Evolutionary conservation across 2,797 vertebrate genomes (phyloP), one percentile per base, ranked within the genome.

Genomic region (Cetoscarus ocellatus): DNA sequence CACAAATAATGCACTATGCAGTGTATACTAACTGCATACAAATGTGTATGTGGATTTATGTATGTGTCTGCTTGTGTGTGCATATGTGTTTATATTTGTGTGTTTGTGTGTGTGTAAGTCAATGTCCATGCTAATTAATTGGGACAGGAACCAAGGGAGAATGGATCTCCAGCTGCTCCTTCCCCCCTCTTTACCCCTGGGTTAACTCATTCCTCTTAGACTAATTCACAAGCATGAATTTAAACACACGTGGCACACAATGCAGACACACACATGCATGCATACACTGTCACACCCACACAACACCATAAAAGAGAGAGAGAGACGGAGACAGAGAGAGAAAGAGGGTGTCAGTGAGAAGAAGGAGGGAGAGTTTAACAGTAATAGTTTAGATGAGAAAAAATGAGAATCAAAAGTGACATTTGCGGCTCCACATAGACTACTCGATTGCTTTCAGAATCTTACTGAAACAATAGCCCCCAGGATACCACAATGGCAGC

Each of bases 121-220:
- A 57, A 44, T 53, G 69, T 77, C 57, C 74, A 83, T 75, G 75
- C 71, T 91, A 91, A 92, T 86, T 89, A 93, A 93, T 76, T 90
- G 79, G 92, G 82, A 83, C 91, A 93, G 81, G 81, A 86, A 91
- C 85, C 86, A 74, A 75, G 89, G 91, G 91, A 92, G 79, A 84
- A 73, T 61, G 44, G 51, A 83, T 90, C 83, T 91, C 90, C 92
- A 94, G 92, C 91, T 94, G 93, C 87, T 90, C 71, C 83, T 85
- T 61, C 76, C 64, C 27, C 70, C 84, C 66, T 88, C 74, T 58
- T 67, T 81, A 78, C 89, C 90, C 86, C 86, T 78, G 84, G 88
- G 87, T 89, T 76, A 83, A 75, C 70, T 63, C 43, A 48, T 51
- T 90, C 83, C 82, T 74, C 63, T 68, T 87, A 82, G 86, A 84